Base-by-base conservation (phyloP, 2,888 invertebrate genomes). In the Cheilosia pagana region DNA sequence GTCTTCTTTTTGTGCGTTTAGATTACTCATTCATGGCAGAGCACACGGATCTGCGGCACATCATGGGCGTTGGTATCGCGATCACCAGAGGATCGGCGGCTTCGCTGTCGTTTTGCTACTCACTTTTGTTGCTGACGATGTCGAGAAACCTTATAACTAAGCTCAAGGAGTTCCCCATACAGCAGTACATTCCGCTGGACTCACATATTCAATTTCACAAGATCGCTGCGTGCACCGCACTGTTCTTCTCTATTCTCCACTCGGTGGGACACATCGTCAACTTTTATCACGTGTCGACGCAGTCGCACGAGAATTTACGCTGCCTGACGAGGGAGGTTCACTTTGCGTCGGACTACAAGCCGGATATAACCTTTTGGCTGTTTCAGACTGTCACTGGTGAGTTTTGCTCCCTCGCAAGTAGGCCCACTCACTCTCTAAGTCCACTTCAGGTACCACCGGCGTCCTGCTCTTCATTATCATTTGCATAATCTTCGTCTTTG, bases 181-280 rank as follows among this genome's bases (percentile, higher is more conserved):
- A 98, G 88, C 98, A 98, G 89, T 98, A 97, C 91, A 97, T 98
- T 74, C 98, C 98, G 0, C 92, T 98, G 23, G 98, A 99, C 91
- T 96, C 98, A 0, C 98, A 98, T 89, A 98, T 99, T 70, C 98
- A 98, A 89, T 99, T 99, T 91, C 99, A 99, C 92, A 98, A 98
- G 92, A 98, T 99, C 70, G 98, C 97, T 0, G 99, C 98, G 0
- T 96, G 98, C 88, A 98, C 98, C 0, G 98, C 98, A 0, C 92
- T 98, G 0, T 97, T 98, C 92, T 98, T 98, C 92, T 97, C 98
- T 0, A 93, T 98, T 0, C 93, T 98, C 0, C 98, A 99, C 90
- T 97, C 98, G 0, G 95, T 98, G 2, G 98, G 98, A 0, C 99
- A 99, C 89, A 96, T 98, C 90, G 97, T 99, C 39, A 99, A 99